Conservation (phyloP, 2,797 vertebrate species). For the Psittacula echo region DNA sequence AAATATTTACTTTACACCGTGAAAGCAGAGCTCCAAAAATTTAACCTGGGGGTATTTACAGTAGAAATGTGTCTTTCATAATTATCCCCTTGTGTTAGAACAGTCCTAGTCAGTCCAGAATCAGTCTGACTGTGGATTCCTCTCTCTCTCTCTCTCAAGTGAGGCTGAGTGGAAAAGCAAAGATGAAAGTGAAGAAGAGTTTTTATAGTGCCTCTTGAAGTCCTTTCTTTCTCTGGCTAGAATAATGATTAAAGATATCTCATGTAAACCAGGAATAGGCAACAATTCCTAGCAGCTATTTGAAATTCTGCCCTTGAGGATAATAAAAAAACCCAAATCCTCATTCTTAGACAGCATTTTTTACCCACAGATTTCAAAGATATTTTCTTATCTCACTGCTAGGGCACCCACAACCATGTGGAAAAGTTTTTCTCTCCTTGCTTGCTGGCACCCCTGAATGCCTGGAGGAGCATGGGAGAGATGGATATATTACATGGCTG, state of each 20-base stretch:
- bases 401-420: fast-evolving
- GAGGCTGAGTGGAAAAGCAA: neutral
- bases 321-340: neutral
- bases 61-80: conserved; percentile 24
- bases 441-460: neutral
- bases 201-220: conserved; percentile 34
- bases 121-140: neutral
- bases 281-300: conserved; percentile 29
- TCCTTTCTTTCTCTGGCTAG: conserved; percentile 34
- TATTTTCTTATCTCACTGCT: neutral
- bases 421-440: neutral
- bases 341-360: conserved; percentile 25
- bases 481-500: neutral
- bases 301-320: conserved; percentile 34
- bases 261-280: conserved; percentile 3
- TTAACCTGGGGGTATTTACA: neutral
- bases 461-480: neutral
- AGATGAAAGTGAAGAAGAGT: conserved; percentile 50
- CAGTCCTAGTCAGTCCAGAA: conserved; percentile 1
- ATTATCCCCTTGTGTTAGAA: conserved; percentile 39
- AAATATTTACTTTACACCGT: conserved; percentile 25
- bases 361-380: neutral
- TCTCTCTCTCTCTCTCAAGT: neutral
- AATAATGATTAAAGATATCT: conserved; percentile 42
- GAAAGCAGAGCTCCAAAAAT: neutral